Conservation (phyloP, 1,140 invertebrate genomes). For the Oppia nitens region DNA sequence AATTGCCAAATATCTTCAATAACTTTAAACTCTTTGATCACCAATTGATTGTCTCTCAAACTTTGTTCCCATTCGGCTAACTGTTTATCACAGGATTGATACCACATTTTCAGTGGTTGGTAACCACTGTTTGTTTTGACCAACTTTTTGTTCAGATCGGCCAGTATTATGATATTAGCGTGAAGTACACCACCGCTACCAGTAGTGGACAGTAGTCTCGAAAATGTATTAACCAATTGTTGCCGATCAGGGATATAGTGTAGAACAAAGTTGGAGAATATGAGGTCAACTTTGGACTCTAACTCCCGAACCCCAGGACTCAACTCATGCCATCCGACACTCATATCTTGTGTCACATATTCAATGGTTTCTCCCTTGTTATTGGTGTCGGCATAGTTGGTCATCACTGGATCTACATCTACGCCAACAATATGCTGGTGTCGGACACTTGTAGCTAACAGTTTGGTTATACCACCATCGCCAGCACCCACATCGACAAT, state of each 20-base stretch:
- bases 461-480: slow-evolving; percentile 3
- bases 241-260: slow-evolving; percentile 5
- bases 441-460: not conserved
- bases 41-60: no score
- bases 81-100: no score
- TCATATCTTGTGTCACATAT: not conserved
- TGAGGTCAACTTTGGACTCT: slow-evolving; percentile 3
- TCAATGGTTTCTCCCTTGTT: not conserved
- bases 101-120: no score
- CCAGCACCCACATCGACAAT: slow-evolving; percentile 8
- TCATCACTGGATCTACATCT: slow-evolving; percentile 1
- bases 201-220: not conserved
- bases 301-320: not conserved
- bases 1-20: no score
- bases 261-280: slow-evolving; percentile 6
- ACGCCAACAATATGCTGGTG: not conserved
- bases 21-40: no score
- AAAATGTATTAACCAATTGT: not conserved
- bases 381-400: not conserved
- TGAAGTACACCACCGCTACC: no score
- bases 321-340: slow-evolving; percentile 1
- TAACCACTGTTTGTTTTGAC: no score
- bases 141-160: no score
- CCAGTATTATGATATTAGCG: no score
- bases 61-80: no score